These are phyloP conservation scores for Anhinga anhinga DNA, from an alignment of 2,113 vertebrate genomes.

Conservation along the genomic window DNA sequence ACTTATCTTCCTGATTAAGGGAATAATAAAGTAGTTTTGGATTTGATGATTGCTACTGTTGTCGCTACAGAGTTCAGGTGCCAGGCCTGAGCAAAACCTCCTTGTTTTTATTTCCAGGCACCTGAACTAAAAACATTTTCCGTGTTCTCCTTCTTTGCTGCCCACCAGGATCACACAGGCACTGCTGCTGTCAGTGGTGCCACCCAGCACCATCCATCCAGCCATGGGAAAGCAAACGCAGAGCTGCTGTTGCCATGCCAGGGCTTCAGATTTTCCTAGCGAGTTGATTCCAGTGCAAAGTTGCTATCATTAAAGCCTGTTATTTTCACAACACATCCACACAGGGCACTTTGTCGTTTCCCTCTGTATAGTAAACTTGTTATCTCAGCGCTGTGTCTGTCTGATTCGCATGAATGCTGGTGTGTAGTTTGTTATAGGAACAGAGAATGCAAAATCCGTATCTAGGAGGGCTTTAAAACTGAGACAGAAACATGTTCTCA, in stretches of 20 bases:
- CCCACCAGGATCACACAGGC: neutral
- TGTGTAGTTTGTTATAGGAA: neutral
- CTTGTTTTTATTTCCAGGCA: neutral
- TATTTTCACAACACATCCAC: neutral
- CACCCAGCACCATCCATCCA: neutral
- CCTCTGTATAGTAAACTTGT: neutral
- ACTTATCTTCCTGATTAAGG: neutral
- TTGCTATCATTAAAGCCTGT: neutral
- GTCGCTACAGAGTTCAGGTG: no score
- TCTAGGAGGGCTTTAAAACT: neutral
- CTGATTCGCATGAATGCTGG: neutral
- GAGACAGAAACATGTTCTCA: neutral
- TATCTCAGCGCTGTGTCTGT: neutral
- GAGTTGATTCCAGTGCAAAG: neutral
- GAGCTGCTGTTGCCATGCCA: neutral
- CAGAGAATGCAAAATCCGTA: neutral
- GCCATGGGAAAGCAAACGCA: fast-evolving
- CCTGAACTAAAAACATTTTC: neutral
- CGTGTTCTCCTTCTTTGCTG: neutral
- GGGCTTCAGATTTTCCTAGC: neutral
- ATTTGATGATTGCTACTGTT: neutral
- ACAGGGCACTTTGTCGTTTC: neutral
- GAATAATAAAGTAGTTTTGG: neutral
- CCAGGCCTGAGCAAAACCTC: neutral
- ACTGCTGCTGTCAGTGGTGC: neutral